Base-by-base conservation (phyloP, 2,113 vertebrate genomes). In the Eubucco bourcierii region DNA sequence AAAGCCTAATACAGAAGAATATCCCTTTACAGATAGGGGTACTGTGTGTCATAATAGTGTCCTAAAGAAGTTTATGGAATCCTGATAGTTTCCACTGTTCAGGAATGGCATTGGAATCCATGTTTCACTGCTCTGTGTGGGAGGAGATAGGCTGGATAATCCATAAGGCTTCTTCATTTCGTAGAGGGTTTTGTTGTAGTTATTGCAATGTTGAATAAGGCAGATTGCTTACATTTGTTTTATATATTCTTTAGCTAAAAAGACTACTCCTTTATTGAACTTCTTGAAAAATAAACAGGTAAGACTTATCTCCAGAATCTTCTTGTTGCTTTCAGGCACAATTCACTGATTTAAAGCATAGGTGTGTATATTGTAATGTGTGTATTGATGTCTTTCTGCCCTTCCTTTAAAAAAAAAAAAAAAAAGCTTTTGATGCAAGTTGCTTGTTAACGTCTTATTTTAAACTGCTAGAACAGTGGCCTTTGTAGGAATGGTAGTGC, bases 261-360 rank as follows among this genome's bases (percentile, higher is more conserved):
- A 99, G 97, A 99, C 99, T 73, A 99, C 99, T 94, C 99, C 99
- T 81, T 98, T 99, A 78, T 96, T 99, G 97, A 99, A 99, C 98
- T 99, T 99, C 97, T 97, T 99, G 96, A 99, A 99, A 97, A 99
- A 99, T 65, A 99, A 99, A 95, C 99, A 99, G 98, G 99, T 99
- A 98, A 98, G 91, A 75, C 37, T 94, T 88, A 23, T 41, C 66
- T 93, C 86, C 34, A 63, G 59, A 87, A 67, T 64, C 28, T 63
- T 72, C 12, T 34, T 76, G 4, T 68, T 50, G 33, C 25, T 86
- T 80, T 11, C 21, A n/a, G 25, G 23, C 75, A 33, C 8, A 21
- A 0, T 64, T 90, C 55, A 25, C 9, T 60, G 10, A 4, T 60
- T 59, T 50, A 83, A 79, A 80, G 50, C 41, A 10, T 19, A n/a